Evolutionary conservation across 2,797 vertebrate genomes (phyloP).

Genomic region (Tenualosa thibaudeaui): DNA sequence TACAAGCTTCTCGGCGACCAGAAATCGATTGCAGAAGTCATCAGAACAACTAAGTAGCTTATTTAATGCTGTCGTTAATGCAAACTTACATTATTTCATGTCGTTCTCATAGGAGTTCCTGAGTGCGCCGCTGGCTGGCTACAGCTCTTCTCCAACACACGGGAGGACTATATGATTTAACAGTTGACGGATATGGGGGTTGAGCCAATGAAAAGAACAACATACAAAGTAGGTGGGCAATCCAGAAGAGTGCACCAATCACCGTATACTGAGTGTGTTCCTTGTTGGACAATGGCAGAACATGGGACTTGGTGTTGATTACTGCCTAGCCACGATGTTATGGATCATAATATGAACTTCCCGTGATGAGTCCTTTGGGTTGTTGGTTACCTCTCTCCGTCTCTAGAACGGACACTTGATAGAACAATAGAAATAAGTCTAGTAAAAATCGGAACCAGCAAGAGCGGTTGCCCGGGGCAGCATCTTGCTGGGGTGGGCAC

Average conservation of each 20-base stretch:
- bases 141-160: background rate
- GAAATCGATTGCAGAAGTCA: background rate
- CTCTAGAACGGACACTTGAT: background rate
- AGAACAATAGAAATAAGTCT: background rate
- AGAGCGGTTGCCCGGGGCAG: too few species aligned
- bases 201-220: background rate
- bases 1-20: background rate
- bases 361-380: background rate
- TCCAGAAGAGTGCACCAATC: background rate
- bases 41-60: background rate
- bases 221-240: background rate
- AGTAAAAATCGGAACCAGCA: too few species aligned
- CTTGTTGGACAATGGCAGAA: background rate
- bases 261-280: background rate
- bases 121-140: conserved; percentile 17
- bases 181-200: background rate
- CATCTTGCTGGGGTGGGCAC: too few species aligned
- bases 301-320: background rate
- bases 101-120: background rate
- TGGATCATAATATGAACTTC: background rate
- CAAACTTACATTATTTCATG: conserved; percentile 20
- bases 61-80: background rate
- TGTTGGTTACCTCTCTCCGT: background rate
- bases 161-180: background rate
- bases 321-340: background rate